Evolutionary conservation across 2,797 vertebrate genomes (phyloP).

Genomic region (Dermochelys coriacea): DNA sequence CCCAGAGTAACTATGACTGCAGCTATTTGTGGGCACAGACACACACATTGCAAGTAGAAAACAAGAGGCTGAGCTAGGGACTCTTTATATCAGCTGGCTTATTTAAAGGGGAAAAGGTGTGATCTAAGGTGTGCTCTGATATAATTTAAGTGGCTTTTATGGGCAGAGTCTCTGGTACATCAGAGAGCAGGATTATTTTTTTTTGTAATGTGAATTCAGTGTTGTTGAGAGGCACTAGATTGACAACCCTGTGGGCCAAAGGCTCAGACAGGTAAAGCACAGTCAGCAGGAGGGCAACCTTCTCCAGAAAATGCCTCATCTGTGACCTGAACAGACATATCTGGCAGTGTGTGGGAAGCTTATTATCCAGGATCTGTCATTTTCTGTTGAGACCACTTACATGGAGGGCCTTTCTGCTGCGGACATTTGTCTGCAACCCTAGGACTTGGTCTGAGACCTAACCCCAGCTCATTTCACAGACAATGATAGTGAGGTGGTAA

Average conservation of each 20-base stretch:
- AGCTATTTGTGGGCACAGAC: rapidly evolving
- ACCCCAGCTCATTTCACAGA: neutral
- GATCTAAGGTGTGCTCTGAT: too few species aligned
- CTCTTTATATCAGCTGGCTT: neutral
- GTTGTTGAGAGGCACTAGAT: neutral
- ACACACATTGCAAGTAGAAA: rapidly evolving
- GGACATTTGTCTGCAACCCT: neutral
- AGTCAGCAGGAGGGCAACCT: neutral
- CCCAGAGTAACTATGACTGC: rapidly evolving
- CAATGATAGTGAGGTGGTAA: neutral
- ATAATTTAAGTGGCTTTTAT: neutral
- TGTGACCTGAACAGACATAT: neutral
- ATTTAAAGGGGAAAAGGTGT: neutral
- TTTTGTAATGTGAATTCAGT: neutral
- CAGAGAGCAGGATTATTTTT: neutral
- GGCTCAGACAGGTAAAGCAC: neutral
- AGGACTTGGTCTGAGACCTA: neutral
- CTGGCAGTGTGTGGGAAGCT: neutral
- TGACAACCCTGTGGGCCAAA: neutral
- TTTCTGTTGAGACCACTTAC: neutral
- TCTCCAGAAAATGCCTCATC: neutral
- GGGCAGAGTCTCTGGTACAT: neutral
- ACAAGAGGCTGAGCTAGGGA: neutral
- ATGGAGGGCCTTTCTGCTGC: neutral
- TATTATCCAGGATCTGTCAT: neutral